A percentile compares a stretch with the other conserved stretches of the same genome.
Evolutionary conservation across 2,113 vertebrate species (phyloP).

Genomic region (Pygathrix nemaeus): DNA sequence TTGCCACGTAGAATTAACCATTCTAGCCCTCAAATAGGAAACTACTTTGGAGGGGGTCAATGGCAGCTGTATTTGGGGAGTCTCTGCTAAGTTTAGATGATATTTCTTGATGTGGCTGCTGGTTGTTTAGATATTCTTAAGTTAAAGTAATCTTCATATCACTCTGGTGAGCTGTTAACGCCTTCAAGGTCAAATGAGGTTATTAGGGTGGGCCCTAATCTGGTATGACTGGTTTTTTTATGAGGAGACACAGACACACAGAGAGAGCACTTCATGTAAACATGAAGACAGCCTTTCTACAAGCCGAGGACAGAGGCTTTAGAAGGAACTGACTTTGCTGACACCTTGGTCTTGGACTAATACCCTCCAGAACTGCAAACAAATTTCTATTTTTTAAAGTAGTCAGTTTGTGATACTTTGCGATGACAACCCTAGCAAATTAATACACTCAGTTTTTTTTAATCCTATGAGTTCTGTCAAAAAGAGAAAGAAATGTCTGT

Average conservation of each 20-base stretch:
- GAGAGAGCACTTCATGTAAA: not conserved
- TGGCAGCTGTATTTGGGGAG: constrained; percentile 1
- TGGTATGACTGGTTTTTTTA: not conserved
- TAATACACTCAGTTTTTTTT: not conserved
- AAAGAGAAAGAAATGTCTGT: not conserved
- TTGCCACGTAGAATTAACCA: not conserved
- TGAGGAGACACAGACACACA: not conserved
- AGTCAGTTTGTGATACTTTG: not conserved
- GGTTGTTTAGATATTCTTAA: constrained; percentile 10
- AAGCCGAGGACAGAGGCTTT: not conserved
- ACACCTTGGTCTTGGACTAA: not conserved
- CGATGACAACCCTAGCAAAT: not conserved
- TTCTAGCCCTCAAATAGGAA: not conserved
- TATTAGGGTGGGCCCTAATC: not conserved
- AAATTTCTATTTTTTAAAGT: not conserved
- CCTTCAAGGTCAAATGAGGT: not conserved
- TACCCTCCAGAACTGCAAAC: not conserved
- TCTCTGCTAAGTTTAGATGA: not conserved
- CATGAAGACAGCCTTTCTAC: not conserved
- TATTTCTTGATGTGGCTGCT: not conserved
- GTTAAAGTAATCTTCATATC: not conserved
- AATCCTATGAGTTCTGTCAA: not conserved
- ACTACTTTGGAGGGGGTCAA: not conserved
- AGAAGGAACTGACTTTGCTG: not conserved
- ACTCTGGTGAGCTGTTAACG: not conserved